Evolutionary conservation across 2,113 vertebrate genomes (phyloP), one percentile per base, ranked within the genome.

Genomic region (Corythornis vintsioides): DNA sequence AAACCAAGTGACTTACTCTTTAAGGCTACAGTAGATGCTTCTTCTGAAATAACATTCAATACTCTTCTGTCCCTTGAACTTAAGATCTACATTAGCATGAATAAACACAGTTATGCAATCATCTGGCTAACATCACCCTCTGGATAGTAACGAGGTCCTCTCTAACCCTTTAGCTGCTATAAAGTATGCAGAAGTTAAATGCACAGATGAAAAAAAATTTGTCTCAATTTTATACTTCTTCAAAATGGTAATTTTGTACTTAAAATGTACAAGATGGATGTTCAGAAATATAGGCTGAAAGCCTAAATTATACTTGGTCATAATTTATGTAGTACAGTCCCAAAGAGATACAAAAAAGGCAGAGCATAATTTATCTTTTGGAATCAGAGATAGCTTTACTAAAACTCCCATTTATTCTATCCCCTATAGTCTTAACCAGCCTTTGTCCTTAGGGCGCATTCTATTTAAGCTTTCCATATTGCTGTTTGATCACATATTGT

Each of bases 291-390:
- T 98, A 98, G 97, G 98, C 98, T 98, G 99, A 99, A 98, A 98
- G 98, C 97, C 97, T 98, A 98, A 98, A 99, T 99, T 98, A 98
- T 98, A 98, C 98, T 98, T 98, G 98, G 98, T 98, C 98, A 99
- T 99, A 99, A 99, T 99, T 99, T 98, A 99, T 99, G 98, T 97
- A 96, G 97, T 98, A 98, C 97, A 98, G 98, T 98, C 98, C 98
- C 98, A 98, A 98, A 98, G 98, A 98, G 97, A 98, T 98, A 98
- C 97, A 97, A 97, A 98, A 97, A 97, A 98, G 97, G 97, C 97
- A 96, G 95, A 96, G 97, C 98, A 96, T 98, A 98, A 99, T 98
- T 99, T 98, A 98, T 99, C 98, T 98, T 97, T 97, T 97, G 95
- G 98, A 98, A 99, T 98, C 98, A 97, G 98, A 97, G 97, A 98